A percentile compares a stretch with the other conserved stretches of the same genome.
These are phyloP conservation scores for Percopsis omiscomaycus DNA, from an alignment of 2,797 vertebrate species.

Conservation along the genomic window DNA sequence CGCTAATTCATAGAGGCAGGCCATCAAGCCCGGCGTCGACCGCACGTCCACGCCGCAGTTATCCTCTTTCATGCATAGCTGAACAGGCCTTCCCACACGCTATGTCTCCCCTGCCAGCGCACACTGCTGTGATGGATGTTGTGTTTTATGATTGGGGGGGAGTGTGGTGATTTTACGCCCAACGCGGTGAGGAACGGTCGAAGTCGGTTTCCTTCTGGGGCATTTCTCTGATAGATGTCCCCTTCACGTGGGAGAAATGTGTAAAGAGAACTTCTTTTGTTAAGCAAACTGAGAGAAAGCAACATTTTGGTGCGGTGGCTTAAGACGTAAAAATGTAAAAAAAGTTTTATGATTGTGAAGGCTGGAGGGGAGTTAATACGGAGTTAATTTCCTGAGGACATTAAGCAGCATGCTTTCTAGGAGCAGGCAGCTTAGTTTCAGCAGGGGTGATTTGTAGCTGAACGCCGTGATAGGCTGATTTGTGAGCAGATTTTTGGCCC, in stretches of 20 bases:
- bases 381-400: not conserved
- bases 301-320: not conserved
- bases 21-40: slow-evolving; percentile 28
- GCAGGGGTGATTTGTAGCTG: not conserved
- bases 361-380: not conserved
- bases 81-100: slow-evolving; percentile 38
- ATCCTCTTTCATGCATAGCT: slow-evolving; percentile 60
- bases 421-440: too few relatives aligned
- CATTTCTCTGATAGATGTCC: not conserved
- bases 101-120: slow-evolving; percentile 34
- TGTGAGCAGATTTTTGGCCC: not conserved
- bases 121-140: slow-evolving; percentile 31
- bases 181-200: slow-evolving; percentile 13
- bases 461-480: not conserved
- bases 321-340: not conserved
- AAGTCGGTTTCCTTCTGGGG: slow-evolving; percentile 12
- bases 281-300: too few relatives aligned
- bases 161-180: slow-evolving; percentile 14
- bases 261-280: not conserved
- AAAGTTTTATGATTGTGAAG: not conserved
- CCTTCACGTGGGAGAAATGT: slow-evolving; percentile 14
- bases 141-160: slow-evolving; percentile 21
- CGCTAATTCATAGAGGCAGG: slow-evolving; percentile 46
- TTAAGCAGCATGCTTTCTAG: not conserved
- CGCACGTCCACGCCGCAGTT: slow-evolving; percentile 40